Conservation (phyloP, 2,888 invertebrate species). For the Nycteola revayana region DNA sequence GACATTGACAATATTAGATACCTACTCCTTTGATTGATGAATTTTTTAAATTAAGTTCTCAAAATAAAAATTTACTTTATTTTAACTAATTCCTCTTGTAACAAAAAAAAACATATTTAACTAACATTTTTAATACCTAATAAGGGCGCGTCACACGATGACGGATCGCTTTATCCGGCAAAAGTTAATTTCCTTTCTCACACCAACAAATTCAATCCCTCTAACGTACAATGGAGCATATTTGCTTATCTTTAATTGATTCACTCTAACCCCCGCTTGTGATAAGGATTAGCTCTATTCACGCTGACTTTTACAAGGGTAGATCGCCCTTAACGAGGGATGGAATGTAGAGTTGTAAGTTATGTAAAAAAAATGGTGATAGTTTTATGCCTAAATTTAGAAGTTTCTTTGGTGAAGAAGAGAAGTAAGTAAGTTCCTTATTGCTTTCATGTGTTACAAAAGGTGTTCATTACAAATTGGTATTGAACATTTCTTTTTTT, state of each 20-base stretch:
- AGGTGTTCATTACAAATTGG: too few relatives aligned
- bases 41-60: neutral
- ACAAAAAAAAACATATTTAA: neutral
- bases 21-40: neutral
- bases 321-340: constrained; percentile 69
- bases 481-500: too few relatives aligned
- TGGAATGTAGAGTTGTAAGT: constrained; percentile 40
- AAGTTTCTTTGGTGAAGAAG: too few relatives aligned
- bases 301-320: constrained; percentile 81
- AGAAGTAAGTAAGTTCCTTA: too few relatives aligned
- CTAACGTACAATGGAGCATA: constrained; percentile 66
- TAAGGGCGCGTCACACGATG: constrained; percentile 59
- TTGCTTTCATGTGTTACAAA: too few relatives aligned
- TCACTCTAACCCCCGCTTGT: constrained; percentile 70
- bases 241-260: constrained; percentile 83
- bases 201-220: constrained; percentile 72
- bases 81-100: too few relatives aligned
- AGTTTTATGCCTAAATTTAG: constrained; percentile 29
- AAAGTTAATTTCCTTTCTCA: constrained; percentile 77
- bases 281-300: constrained; percentile 81
- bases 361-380: neutral
- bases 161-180: constrained; percentile 67
- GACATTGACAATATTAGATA: too few relatives aligned
- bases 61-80: too few relatives aligned
- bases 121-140: constrained; percentile 11